Evolutionary conservation across 2,113 vertebrate genomes (phyloP).

Genomic region (Eolophus roseicapilla): DNA sequence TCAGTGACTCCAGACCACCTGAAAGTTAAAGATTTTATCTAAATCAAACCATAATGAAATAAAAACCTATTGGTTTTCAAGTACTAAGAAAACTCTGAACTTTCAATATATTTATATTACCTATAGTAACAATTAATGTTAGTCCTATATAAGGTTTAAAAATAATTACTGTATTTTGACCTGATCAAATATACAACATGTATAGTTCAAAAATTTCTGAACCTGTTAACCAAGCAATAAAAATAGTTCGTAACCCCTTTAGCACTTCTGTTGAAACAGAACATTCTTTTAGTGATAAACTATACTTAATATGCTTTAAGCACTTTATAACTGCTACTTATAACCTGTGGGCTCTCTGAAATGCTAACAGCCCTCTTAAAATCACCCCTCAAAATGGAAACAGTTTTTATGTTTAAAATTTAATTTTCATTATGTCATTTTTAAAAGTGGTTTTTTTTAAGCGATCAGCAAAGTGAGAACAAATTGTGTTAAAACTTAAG

Average conservation of each 20-base stretch:
- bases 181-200: background rate
- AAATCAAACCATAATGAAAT: background rate
- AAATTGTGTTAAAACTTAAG: background rate
- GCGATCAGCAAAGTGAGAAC: background rate
- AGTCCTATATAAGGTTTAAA: background rate
- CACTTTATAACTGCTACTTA: background rate
- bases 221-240: background rate
- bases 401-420: background rate
- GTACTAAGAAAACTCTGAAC: background rate
- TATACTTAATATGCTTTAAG: background rate
- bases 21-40: slow-evolving; percentile 41
- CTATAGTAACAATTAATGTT: background rate
- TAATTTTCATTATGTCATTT: background rate
- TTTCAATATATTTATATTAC: background rate
- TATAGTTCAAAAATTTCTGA: background rate
- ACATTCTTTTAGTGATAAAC: background rate
- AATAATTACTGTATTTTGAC: background rate
- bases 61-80: background rate
- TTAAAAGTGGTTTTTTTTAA: accelerated
- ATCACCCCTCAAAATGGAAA: background rate
- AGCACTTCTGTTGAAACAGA: background rate
- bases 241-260: background rate
- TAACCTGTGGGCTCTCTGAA: background rate
- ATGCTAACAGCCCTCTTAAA: background rate
- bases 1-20: slow-evolving; percentile 87